phyloP scores from a whole-genome alignment of 2,113 vertebrate genomes.

The Solenodon paradoxus region DNA sequence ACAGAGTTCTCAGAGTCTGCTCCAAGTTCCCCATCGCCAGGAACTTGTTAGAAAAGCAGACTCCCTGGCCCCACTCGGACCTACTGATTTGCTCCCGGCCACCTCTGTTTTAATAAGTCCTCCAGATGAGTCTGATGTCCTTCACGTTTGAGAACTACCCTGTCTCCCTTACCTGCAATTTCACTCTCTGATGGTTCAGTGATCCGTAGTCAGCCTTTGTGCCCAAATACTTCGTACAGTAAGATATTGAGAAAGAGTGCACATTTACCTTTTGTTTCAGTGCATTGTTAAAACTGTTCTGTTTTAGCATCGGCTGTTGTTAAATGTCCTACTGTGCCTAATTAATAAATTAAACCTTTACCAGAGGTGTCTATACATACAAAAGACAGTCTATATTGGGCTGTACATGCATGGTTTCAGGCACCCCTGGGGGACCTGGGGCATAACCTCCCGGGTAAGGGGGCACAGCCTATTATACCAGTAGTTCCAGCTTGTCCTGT shows the following conservation, averaged over 20 bases:
- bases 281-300: neutral
- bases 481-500: neutral
- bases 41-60: too few species aligned
- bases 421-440: too few species aligned
- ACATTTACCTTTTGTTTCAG: neutral
- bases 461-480: too few species aligned
- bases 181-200: neutral
- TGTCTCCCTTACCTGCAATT: neutral
- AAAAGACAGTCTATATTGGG: too few species aligned
- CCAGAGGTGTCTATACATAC: too few species aligned
- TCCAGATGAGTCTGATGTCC: too few species aligned
- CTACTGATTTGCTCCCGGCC: rapidly evolving
- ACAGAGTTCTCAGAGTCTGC: neutral
- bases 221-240: neutral
- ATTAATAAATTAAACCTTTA: neutral
- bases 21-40: neutral
- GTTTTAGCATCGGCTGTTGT: neutral
- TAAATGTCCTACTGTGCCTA: neutral
- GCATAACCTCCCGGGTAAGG: too few species aligned
- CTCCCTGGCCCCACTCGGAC: neutral
- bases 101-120: neutral
- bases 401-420: too few species aligned
- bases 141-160: neutral
- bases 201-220: neutral
- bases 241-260: neutral